Percentiles rank a stretch among this genome's conserved stretches.
Conservation (phyloP, 2,113 vertebrate species). For the Phylloscopus trochilus region DNA sequence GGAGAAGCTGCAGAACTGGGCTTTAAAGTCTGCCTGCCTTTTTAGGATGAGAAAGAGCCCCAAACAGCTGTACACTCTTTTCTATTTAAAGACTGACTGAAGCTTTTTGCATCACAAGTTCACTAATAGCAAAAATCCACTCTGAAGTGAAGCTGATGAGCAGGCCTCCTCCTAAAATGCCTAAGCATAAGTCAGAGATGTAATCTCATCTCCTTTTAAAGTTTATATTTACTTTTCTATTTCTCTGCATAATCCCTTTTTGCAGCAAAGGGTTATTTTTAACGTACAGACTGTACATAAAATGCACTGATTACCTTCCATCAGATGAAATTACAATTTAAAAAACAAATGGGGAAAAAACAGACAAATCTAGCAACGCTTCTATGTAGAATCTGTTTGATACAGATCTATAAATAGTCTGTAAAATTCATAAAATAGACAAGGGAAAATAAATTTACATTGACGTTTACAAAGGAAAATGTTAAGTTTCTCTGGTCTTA, state of each 20-base stretch:
- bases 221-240: constrained; percentile 24
- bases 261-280: neutral
- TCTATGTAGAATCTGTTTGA: neutral
- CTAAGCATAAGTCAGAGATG: neutral
- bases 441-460: neutral
- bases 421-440: neutral
- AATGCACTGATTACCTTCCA: neutral
- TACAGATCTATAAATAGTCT: neutral
- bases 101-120: neutral
- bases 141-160: constrained; percentile 21
- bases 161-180: neutral
- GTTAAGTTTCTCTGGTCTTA: neutral
- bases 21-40: neutral
- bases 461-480: neutral
- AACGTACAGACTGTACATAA: neutral
- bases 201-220: neutral
- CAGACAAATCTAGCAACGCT: neutral
- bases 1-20: neutral
- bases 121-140: neutral
- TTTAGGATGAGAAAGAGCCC: neutral
- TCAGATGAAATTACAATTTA: neutral
- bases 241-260: neutral
- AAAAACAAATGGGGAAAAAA: neutral
- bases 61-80: neutral
- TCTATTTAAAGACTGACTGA: constrained; percentile 11